Conservation (phyloP, 2,113 vertebrate genomes). For the Dasyprocta punctata region DNA sequence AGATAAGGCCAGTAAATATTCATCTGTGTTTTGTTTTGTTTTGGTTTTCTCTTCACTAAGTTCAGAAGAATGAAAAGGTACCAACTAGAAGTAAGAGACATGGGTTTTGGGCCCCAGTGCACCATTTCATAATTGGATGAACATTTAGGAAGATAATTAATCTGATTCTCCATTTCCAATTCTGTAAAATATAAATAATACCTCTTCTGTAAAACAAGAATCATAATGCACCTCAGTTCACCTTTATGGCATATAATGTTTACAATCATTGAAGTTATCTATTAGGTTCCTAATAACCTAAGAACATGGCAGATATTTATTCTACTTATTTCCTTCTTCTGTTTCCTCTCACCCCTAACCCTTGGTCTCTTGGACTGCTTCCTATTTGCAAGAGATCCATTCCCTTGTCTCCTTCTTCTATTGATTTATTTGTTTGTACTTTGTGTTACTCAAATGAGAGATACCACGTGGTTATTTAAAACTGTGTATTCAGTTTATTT, state of each 20-base stretch:
- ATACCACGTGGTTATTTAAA: neutral
- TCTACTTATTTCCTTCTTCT: neutral
- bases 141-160: conserved; percentile 28
- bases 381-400: neutral
- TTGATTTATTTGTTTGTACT: neutral
- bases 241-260: neutral
- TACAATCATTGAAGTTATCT: neutral
- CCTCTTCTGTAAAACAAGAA: conserved; percentile 33
- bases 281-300: neutral
- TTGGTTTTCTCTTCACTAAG: neutral
- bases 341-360: neutral
- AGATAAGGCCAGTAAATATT: neutral
- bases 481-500: neutral
- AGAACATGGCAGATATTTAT: neutral
- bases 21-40: neutral
- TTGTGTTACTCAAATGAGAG: neutral
- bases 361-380: neutral
- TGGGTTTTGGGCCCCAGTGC: neutral
- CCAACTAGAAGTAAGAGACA: neutral
- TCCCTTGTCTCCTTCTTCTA: neutral
- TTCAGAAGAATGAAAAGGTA: neutral
- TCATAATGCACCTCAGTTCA: neutral
- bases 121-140: neutral
- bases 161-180: neutral
- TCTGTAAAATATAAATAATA: conserved; percentile 25